Evolutionary conservation across 2,113 vertebrate genomes (phyloP).

Genomic region (Gracilinanus agilis): DNA sequence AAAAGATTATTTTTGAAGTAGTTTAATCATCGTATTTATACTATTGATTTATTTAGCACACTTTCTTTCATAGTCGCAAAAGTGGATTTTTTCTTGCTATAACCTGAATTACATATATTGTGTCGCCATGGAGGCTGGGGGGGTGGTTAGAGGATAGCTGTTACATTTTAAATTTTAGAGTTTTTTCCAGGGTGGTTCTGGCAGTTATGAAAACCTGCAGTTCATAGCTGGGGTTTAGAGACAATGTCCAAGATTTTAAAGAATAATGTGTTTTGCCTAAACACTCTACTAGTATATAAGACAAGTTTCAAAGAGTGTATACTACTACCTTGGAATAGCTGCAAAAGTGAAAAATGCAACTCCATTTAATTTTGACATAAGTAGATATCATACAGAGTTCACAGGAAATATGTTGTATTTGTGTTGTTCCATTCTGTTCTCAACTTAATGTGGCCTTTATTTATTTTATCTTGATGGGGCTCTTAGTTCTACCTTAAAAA

Average conservation of each 20-base stretch:
- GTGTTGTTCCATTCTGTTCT: constrained; percentile 41
- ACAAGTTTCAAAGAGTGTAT: background rate
- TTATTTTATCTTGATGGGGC: constrained; percentile 29
- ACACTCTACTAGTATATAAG: background rate
- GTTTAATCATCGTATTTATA: background rate
- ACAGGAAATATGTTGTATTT: background rate
- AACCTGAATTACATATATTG: too few species aligned
- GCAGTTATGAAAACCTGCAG: background rate
- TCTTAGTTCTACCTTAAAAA: constrained; percentile 33
- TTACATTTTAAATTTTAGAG: background rate
- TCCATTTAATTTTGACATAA: background rate
- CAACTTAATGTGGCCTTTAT: constrained; percentile 29
- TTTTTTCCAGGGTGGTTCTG: background rate
- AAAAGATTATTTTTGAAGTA: constrained; percentile 32
- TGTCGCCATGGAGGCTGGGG: too few species aligned
- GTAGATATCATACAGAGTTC: background rate
- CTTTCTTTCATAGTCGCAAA: too few species aligned
- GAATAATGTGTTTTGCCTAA: background rate
- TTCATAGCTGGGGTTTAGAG: background rate
- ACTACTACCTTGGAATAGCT: background rate
- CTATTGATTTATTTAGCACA: background rate
- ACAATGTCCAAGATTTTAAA: background rate
- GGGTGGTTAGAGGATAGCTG: background rate
- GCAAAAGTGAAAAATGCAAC: background rate
- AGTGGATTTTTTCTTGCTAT: too few species aligned